Evolutionary conservation across 2,888 invertebrate species (phyloP).

Genomic region (Pilophorus perplexus): DNA sequence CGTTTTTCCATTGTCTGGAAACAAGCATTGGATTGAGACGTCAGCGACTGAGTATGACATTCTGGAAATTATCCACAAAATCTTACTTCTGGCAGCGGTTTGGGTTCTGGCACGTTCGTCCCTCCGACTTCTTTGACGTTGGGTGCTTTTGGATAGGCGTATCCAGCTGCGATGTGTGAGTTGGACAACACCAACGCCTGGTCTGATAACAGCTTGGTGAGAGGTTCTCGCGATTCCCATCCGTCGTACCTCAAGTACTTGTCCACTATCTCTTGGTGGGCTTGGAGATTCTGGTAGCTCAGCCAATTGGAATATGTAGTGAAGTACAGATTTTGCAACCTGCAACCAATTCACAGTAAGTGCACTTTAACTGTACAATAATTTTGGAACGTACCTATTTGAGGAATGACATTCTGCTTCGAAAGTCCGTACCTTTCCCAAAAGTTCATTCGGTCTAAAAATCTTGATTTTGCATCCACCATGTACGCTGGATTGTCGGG

Average conservation of each 20-base stretch:
- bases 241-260: slow-evolving; percentile 44
- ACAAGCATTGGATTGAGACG: slow-evolving; percentile 49
- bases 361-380: no score
- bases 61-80: not conserved
- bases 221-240: slow-evolving; percentile 36
- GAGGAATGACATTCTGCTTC: no score
- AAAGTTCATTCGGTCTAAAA: slow-evolving; percentile 36
- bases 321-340: slow-evolving; percentile 19
- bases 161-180: slow-evolving; percentile 41
- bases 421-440: no score
- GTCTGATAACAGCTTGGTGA: slow-evolving; percentile 41
- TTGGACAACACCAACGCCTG: slow-evolving; percentile 45
- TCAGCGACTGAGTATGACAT: not conserved
- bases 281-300: slow-evolving; percentile 39
- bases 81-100: slow-evolving; percentile 45
- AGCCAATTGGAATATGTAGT: not conserved
- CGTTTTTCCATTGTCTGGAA: slow-evolving; percentile 48
- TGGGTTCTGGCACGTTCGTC: slow-evolving; percentile 23
- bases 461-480: slow-evolving; percentile 33
- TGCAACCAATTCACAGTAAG: no score
- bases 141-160: slow-evolving; percentile 37
- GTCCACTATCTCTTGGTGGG: slow-evolving; percentile 39
- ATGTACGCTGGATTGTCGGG: slow-evolving; percentile 41
- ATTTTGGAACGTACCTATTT: no score
- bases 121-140: slow-evolving; percentile 43